Evolutionary conservation across 2,888 invertebrate species (phyloP), one percentile per base, ranked within the genome.

Genomic region (Camptogramma bilineatum): DNA sequence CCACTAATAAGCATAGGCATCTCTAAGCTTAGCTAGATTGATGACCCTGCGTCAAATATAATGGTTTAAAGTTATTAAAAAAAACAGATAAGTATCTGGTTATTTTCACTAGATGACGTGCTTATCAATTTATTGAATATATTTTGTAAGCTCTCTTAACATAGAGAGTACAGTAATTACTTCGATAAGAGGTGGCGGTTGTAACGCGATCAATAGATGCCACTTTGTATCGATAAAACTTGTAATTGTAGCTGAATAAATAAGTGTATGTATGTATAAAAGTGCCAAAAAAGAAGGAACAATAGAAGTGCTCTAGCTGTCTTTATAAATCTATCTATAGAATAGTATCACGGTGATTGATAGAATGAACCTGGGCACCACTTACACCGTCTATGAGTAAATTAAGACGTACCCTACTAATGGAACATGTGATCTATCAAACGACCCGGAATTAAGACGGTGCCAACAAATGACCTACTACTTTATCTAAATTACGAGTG

Each of bases 361-460:
- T 88, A 83, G 81, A 84, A 84, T 73, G 81, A 81, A 84, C 83
- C 80, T 76, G 79, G 75, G 75, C 76, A 81, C 86, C 86, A 86
- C 87, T 88, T 85, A 86, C 77, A 80, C 77, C 76, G 74, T 79
- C 84, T 85, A 85, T 76, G 74, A 73, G 80, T 81, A 84, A 87
- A 88, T 89, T 87, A 87, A 90, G 87, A 87, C 83, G 84, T 83
- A 77, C 82, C 78, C 78, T 75, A 75, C 82, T 90, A 90, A 90
- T 90, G 87, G 89, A 84, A 79, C 80, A 81, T 81, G 85, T 86
- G 83, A 89, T 88, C 83, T 84, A 85, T 88, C 86, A 88, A 87
- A 83, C 71, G 79, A 72, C 77, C 72, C 81, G 73, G 86, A 88
- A 88, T 88, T 85, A 84, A 86, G 83, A 83, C 73, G 80, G 70